Evolutionary conservation across 35 echinoderm and acorn worm genomes (phyloP).

Genomic region (Apostichopus parvimensis): DNA sequence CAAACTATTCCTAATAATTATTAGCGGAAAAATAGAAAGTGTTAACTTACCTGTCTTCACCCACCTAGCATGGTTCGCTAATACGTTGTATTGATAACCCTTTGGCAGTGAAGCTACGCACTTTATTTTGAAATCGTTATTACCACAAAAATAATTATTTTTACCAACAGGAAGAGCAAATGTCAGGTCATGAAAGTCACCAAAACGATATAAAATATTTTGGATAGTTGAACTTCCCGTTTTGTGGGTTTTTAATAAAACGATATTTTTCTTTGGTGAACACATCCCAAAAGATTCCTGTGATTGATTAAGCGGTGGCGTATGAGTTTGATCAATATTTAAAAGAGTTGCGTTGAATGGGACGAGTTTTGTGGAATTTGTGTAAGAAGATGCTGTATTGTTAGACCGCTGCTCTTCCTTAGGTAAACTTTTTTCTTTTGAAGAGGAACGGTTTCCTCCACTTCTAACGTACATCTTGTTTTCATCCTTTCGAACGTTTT

Average conservation of each 20-base stretch:
- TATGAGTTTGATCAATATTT: background rate
- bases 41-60: constrained; percentile 19
- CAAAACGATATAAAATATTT: constrained; percentile 45
- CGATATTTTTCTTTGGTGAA: constrained; percentile 43
- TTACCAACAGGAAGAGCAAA: constrained; percentile 38
- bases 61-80: constrained; percentile 45
- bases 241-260: constrained; percentile 56
- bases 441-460: background rate
- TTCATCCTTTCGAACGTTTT: background rate
- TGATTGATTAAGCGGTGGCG: background rate
- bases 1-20: no score
- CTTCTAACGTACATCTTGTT: background rate
- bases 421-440: no score
- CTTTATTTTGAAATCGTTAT: background rate
- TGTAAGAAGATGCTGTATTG: background rate
- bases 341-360: background rate
- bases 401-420: no score
- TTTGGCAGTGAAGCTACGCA: background rate
- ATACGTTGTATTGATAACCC: constrained; percentile 17
- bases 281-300: background rate
- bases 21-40: no score
- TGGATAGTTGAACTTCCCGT: constrained; percentile 58
- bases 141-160: constrained; percentile 31
- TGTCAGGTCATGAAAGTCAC: constrained; percentile 39
- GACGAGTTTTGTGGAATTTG: background rate